phyloP scores from a whole-genome alignment of 2,113 vertebrate genomes.

The Seriola rivoliana region DNA sequence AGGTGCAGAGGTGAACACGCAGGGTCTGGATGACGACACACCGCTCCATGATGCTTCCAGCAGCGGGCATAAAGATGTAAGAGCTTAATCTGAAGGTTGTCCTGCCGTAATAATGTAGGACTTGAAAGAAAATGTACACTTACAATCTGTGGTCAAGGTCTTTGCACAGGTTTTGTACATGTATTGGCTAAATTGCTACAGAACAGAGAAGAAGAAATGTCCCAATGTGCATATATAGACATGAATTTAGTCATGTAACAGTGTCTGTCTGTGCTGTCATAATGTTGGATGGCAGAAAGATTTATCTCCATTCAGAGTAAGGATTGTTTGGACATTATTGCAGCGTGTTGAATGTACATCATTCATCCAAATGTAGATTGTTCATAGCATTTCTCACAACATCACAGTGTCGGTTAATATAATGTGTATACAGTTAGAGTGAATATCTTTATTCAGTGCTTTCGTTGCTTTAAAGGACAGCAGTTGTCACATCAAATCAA shows the following conservation, averaged over 20 bases:
- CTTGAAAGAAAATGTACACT: not conserved
- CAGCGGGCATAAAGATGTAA: constrained; percentile 96
- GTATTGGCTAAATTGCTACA: not conserved
- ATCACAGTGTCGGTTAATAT: not conserved
- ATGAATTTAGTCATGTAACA: too few relatives aligned
- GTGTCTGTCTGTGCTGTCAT: too few relatives aligned
- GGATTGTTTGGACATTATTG: not conserved
- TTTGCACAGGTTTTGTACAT: not conserved
- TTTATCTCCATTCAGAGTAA: too few relatives aligned
- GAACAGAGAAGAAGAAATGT: too few relatives aligned
- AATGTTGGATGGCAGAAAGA: too few relatives aligned
- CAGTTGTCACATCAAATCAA: too few relatives aligned
- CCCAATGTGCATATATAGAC: too few relatives aligned
- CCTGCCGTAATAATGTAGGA: not conserved
- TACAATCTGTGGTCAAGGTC: not conserved
- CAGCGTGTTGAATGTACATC: too few relatives aligned
- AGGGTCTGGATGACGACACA: constrained; percentile 97
- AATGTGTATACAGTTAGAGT: not conserved
- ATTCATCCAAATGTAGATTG: not conserved
- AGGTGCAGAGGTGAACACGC: constrained; percentile 97
- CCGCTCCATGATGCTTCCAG: constrained; percentile 98
- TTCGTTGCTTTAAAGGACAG: too few relatives aligned
- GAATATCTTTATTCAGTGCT: too few relatives aligned
- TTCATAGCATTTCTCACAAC: not conserved
- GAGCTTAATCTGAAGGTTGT: constrained; percentile 3